Evolutionary conservation across 2,888 invertebrate species (phyloP).

Genomic region (Artemia sp.): DNA sequence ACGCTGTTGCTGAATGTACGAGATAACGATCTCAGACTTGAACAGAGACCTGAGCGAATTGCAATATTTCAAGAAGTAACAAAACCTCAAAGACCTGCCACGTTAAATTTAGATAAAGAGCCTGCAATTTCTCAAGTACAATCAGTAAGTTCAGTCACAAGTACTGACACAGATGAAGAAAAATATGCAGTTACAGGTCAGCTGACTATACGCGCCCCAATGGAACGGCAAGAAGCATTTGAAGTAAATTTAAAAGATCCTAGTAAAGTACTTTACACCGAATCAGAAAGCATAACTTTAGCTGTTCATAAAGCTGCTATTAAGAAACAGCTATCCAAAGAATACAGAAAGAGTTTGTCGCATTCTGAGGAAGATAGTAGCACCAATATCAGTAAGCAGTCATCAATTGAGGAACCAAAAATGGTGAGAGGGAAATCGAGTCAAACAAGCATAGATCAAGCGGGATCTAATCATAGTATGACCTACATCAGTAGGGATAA

Average conservation of each 20-base stretch:
- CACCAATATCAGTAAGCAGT: no score
- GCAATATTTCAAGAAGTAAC: neutral
- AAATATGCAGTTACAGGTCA: neutral
- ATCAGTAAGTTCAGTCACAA: conserved; percentile 6
- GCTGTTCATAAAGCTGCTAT: conserved; percentile 34
- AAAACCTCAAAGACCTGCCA: neutral
- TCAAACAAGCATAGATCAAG: no score
- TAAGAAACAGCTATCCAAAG: conserved; percentile 34
- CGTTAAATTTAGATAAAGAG: neutral
- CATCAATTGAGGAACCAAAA: no score
- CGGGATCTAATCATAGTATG: no score
- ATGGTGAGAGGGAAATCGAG: no score
- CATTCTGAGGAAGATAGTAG: neutral
- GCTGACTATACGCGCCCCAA: neutral
- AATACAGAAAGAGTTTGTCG: conserved; percentile 26
- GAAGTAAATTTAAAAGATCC: conserved; percentile 28
- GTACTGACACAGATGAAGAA: conserved; percentile 10
- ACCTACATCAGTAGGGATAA: no score
- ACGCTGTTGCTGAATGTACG: neutral
- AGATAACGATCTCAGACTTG: neutral
- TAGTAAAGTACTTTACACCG: conserved; percentile 31
- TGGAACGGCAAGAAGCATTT: conserved; percentile 4
- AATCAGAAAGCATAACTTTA: conserved; percentile 32
- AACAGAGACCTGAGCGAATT: neutral
- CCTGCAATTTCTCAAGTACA: conserved; percentile 4